These are phyloP conservation scores for Lerema accius DNA, from an alignment of 1,140 invertebrate genomes.

Conservation along the genomic window DNA sequence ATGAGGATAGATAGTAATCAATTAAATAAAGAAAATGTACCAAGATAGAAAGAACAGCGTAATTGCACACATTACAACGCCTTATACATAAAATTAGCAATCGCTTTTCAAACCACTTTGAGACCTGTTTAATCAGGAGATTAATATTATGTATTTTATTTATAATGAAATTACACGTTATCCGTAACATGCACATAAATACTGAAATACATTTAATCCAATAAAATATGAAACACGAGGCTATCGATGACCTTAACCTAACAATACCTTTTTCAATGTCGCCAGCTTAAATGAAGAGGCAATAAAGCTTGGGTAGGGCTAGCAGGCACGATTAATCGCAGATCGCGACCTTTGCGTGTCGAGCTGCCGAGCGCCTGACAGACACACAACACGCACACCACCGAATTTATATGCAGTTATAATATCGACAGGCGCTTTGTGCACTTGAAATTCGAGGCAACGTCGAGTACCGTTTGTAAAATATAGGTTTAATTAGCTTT, in stretches of 20 bases:
- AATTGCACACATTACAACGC: no score
- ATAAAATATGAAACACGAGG: conserved; percentile 16
- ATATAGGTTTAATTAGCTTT: no score
- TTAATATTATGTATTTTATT: no score
- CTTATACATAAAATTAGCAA: conserved; percentile 23
- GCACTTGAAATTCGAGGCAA: neutral
- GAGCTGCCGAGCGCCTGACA: conserved; percentile 63
- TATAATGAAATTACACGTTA: neutral
- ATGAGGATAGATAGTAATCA: no score
- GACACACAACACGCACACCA: conserved; percentile 52
- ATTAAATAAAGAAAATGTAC: no score
- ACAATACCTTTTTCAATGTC: conserved; percentile 48
- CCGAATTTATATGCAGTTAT: conserved; percentile 48
- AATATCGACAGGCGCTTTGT: conserved; percentile 55
- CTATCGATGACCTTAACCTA: conserved; percentile 55
- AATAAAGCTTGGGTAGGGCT: conserved; percentile 60
- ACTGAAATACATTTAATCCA: neutral
- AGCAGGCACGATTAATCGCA: conserved; percentile 55
- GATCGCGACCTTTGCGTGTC: conserved; percentile 70
- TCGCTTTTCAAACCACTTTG: conserved; percentile 8
- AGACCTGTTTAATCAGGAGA: neutral
- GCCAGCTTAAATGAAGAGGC: conserved; percentile 54
- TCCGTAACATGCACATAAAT: neutral
- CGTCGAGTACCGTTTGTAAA: no score
- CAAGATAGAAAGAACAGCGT: no score